phyloP scores from a whole-genome alignment of 2,797 vertebrate genomes.

The Pseudochirops cupreus region DNA sequence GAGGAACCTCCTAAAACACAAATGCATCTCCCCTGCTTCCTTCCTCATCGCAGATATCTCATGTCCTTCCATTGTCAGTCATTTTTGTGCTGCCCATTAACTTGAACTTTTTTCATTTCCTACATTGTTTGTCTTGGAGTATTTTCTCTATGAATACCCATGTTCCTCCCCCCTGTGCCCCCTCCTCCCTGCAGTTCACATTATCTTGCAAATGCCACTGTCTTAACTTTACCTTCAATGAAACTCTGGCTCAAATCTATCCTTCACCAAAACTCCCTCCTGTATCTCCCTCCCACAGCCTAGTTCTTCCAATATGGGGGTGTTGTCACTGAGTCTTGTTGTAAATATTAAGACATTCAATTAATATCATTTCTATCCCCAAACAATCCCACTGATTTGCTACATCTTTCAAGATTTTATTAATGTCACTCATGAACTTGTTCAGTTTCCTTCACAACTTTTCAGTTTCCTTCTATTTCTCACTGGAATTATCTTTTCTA shows the following conservation, averaged over 20 bases:
- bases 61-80: conserved; percentile 26
- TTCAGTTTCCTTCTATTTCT: neutral
- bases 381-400: neutral
- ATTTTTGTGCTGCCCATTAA: conserved; percentile 23
- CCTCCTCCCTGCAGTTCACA: neutral
- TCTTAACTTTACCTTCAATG: conserved; percentile 7
- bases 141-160: neutral
- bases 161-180: neutral
- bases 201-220: neutral
- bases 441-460: neutral
- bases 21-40: conserved; percentile 49
- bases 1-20: conserved; percentile 52
- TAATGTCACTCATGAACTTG: neutral
- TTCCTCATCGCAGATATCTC: conserved; percentile 31
- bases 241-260: conserved; percentile 28
- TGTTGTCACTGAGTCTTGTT: neutral
- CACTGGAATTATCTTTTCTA: neutral
- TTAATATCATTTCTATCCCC: neutral
- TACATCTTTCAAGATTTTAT: neutral
- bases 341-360: neutral
- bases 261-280: neutral
- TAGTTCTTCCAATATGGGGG: neutral
- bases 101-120: conserved; percentile 14
- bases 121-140: conserved; percentile 56
- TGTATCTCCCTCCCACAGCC: neutral